phyloP scores from a whole-genome alignment of 2,888 invertebrate species.

The Sialis lutaria region DNA sequence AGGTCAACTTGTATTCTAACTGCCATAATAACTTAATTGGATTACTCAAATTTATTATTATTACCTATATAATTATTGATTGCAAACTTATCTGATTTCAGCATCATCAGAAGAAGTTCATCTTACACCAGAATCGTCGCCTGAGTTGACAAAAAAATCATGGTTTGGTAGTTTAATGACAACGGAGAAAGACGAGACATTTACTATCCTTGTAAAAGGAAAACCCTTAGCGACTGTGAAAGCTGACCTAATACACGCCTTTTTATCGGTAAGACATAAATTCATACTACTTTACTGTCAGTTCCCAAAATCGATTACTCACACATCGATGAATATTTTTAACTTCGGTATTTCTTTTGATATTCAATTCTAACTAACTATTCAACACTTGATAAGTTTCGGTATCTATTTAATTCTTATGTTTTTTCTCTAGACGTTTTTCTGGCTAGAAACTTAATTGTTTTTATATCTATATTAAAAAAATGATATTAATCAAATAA shows the following conservation, averaged over 20 bases:
- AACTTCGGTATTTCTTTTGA: too few relatives aligned
- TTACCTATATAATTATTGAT: too few relatives aligned
- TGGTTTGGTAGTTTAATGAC: slow-evolving; percentile 98
- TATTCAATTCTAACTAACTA: too few relatives aligned
- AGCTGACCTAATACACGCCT: slow-evolving; percentile 95
- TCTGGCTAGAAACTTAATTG: too few relatives aligned
- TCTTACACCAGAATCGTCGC: slow-evolving; percentile 87
- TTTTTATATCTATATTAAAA: too few relatives aligned
- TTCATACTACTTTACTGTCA: background rate
- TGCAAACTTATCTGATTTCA: slow-evolving; percentile 18
- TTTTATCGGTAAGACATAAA: slow-evolving; percentile 70
- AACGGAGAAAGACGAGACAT: slow-evolving; percentile 93
- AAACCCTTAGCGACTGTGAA: slow-evolving; percentile 93
- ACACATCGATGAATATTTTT: too few relatives aligned
- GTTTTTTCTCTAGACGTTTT: too few relatives aligned
- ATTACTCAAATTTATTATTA: too few relatives aligned
- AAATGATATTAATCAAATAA: too few relatives aligned
- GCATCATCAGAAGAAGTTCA: slow-evolving; percentile 82
- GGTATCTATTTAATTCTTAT: too few relatives aligned
- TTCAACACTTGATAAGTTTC: too few relatives aligned
- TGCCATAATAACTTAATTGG: background rate
- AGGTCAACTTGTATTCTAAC: background rate
- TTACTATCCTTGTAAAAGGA: slow-evolving; percentile 90
- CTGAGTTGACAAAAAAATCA: slow-evolving; percentile 91
- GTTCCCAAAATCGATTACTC: too few relatives aligned